Base-by-base conservation (phyloP, 2,113 vertebrate genomes). In the Hippocampus guttulatus region DNA sequence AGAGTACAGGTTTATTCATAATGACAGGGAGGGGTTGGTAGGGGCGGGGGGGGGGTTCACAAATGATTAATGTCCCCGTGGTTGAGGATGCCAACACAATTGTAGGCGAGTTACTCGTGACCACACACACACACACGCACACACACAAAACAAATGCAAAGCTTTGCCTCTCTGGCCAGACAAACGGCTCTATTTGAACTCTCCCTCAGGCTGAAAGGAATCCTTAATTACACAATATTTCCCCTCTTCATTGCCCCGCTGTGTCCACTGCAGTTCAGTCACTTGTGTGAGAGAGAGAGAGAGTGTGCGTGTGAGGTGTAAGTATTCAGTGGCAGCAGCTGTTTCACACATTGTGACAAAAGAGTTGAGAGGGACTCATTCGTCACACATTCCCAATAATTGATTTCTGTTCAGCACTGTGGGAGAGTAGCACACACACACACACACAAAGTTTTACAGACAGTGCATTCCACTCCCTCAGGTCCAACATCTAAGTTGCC, bases 161-260 rank as follows among this genome's bases (percentile, higher is more conserved):
- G 93, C 95, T 89, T 92, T 91, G 89, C 82, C 73, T 88, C 85
- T 83, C 91, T 88, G 79, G 73, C 76, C 86, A 93, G 95, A 96
- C 95, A 98, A 98, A 98, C 95, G 95, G 93, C 94, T 95, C 94
- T 95, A 95, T 97, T 98, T 99, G 95, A 96, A 96, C 95, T 95
- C 95, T 96, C 95, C 95, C 92, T 94, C 94, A 85, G 95, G 93
- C 94, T 98, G 95, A 98, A 99, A 98, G 94, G 94, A 98, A 99
- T 96, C 94, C 94, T 96, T 98, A 98, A 98, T 98, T 98, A 96
- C 95, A 95, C 95, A 98, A 97, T 94, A 98, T 96, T 96, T 95
- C 95, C 94, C 94, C 92, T 96, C 95, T 95, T 96, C 95, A 94
- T 94, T 85, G 94, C 94, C 91, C 90, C 90, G 88, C 93, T 93